Percentiles rank a stretch among this genome's conserved stretches.
Evolutionary conservation across 2,113 vertebrate species (phyloP).

Genomic region (Ciconia maguari): DNA sequence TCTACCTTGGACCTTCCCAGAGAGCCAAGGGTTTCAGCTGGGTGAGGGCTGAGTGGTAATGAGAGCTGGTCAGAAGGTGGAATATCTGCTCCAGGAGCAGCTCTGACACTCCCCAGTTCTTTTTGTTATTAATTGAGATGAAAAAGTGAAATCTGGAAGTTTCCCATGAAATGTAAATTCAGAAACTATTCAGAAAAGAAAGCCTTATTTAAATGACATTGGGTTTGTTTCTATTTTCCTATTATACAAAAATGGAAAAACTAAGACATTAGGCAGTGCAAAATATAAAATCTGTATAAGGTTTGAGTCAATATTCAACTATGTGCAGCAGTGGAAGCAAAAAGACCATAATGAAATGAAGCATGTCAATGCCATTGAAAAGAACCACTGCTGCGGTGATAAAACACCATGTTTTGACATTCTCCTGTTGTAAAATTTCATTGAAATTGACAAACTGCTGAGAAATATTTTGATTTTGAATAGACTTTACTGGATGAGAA

Average conservation of each 20-base stretch:
- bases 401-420: slow-evolving; percentile 63
- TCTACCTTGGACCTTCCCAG: not conserved
- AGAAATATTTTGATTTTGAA: slow-evolving; percentile 65
- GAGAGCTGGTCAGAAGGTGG: not conserved
- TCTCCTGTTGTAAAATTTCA: slow-evolving; percentile 57
- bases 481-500: slow-evolving; percentile 50
- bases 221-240: not conserved
- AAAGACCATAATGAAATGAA: not conserved
- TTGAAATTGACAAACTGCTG: slow-evolving; percentile 54
- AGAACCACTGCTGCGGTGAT: not conserved
- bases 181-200: not conserved
- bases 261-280: not conserved
- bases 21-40: not conserved
- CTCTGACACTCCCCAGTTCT: not conserved
- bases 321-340: not conserved
- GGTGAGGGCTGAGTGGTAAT: not conserved
- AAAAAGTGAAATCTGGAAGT: not conserved
- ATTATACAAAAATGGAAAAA: not conserved
- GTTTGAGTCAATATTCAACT: not conserved
- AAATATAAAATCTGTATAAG: not conserved
- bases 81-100: not conserved
- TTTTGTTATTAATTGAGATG: not conserved
- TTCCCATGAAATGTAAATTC: not conserved
- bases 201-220: not conserved
- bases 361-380: not conserved